These are phyloP conservation scores for Nothoprocta pentlandii DNA, from an alignment of 2,113 vertebrate species.

Conservation along the genomic window DNA sequence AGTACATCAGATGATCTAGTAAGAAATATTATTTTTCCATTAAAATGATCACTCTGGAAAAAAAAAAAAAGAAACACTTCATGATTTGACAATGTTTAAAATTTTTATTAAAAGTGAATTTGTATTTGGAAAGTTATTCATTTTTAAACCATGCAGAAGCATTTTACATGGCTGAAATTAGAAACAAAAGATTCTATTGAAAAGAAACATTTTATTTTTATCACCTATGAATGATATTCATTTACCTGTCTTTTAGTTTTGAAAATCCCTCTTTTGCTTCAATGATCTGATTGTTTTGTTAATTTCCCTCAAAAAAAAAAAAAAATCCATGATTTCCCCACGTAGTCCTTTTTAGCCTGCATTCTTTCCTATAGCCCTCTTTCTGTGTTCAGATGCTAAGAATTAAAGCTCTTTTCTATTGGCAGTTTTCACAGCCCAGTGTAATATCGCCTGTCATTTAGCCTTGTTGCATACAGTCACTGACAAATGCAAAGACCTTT, in stretches of 20 bases:
- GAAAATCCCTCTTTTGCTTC: neutral
- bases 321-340: neutral
- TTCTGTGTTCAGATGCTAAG: neutral
- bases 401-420: conserved; percentile 11
- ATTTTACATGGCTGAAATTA: neutral
- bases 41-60: neutral
- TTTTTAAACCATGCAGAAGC: neutral
- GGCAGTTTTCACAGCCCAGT: neutral
- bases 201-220: neutral
- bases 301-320: neutral
- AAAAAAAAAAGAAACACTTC: neutral
- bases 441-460: neutral
- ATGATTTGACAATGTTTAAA: neutral
- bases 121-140: neutral
- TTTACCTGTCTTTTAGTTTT: neutral
- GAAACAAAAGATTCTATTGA: neutral
- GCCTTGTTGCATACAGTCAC: neutral
- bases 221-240: neutral
- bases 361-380: neutral
- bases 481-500: neutral
- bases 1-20: neutral
- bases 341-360: neutral
- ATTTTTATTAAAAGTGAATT: neutral
- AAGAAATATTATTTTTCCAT: neutral
- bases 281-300: neutral